These are phyloP conservation scores for Aleadryas rufinucha DNA, from an alignment of 2,113 vertebrate genomes.

Conservation along the genomic window DNA sequence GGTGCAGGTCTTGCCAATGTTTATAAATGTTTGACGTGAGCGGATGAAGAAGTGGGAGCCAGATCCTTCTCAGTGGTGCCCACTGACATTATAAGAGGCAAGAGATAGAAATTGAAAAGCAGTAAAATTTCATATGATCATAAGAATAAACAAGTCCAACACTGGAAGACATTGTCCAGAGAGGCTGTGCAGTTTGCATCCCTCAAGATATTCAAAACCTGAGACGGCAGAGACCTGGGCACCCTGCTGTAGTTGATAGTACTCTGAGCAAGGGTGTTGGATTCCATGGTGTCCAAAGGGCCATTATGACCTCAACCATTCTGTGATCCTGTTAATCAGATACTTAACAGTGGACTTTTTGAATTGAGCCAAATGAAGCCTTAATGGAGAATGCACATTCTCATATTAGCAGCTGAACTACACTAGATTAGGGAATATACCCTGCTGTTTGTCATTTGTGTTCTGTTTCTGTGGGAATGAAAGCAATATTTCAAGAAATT, in stretches of 20 bases:
- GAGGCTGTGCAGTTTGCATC: not conserved
- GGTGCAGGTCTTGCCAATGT: not conserved
- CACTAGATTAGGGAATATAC: not conserved
- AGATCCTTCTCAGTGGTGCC: not conserved
- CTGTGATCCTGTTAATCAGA: not conserved
- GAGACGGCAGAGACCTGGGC: not conserved
- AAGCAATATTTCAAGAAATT: not conserved
- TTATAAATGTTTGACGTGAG: not conserved
- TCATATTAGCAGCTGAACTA: not conserved
- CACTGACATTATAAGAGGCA: not conserved
- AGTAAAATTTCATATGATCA: not conserved
- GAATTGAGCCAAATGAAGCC: not conserved
- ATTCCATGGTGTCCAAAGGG: not conserved
- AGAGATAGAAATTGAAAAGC: not conserved
- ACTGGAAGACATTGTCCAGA: not conserved
- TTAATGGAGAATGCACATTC: not conserved
- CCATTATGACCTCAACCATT: rapidly evolving
- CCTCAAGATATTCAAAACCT: not conserved
- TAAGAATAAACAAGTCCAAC: not conserved
- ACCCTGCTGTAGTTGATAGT: not conserved
- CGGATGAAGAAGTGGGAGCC: not conserved
- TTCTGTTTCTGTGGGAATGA: not conserved
- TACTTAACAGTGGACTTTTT: not conserved
- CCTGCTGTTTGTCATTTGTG: not conserved
- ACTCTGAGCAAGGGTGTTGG: not conserved